A percentile compares a stretch with the other conserved stretches of the same genome.
Evolutionary conservation across 2,888 invertebrate species (phyloP).

Genomic region (Lissocephala sabroskyi): DNA sequence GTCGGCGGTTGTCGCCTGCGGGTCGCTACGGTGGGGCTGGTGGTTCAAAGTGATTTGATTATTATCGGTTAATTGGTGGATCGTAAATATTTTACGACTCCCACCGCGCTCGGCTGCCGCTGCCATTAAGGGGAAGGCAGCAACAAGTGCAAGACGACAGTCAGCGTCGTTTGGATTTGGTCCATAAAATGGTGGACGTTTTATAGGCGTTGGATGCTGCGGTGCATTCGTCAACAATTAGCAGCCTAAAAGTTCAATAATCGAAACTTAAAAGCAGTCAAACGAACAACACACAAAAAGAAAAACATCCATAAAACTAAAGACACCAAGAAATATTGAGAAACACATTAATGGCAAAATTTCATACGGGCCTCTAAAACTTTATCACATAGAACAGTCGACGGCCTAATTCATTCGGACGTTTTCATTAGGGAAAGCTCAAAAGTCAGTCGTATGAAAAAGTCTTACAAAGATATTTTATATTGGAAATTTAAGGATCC

Average conservation of each 20-base stretch:
- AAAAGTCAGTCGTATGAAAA: no score
- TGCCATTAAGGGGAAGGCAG: constrained; percentile 50
- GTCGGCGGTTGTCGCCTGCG: not conserved
- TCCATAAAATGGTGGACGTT: constrained; percentile 11
- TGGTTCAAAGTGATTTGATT: constrained; percentile 62
- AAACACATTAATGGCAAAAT: no score
- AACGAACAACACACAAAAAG: no score
- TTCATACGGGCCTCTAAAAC: no score
- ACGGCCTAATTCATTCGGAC: no score
- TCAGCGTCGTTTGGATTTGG: constrained; percentile 26
- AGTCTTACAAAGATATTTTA: no score
- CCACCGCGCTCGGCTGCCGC: constrained; percentile 15
- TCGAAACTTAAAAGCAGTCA: constrained; percentile 25
- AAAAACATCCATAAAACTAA: no score
- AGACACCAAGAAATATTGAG: no score
- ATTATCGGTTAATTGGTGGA: constrained; percentile 70
- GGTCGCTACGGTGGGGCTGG: not conserved
- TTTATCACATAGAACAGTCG: no score
- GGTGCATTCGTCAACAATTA: constrained; percentile 49
- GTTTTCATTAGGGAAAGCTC: no score
- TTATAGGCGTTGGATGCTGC: constrained; percentile 22
- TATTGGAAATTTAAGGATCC: no score
- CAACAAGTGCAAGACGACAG: constrained; percentile 46
- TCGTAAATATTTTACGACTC: constrained; percentile 68
- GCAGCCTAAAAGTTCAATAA: constrained; percentile 28